phyloP scores from a whole-genome alignment of 1,140 invertebrate genomes.

The Drosophila paulistorum region DNA sequence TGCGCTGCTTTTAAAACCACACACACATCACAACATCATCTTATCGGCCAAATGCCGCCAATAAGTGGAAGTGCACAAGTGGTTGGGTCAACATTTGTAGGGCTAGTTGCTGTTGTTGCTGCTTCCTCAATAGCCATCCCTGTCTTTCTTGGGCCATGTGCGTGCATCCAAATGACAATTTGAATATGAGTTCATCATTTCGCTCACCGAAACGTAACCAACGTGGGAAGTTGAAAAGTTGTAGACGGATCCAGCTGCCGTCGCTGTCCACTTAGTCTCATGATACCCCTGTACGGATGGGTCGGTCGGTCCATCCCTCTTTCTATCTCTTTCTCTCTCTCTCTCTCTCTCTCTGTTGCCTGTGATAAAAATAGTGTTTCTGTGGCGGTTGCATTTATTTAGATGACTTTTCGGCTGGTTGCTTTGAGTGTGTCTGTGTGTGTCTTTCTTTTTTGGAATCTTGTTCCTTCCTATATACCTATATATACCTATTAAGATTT shows the following conservation, averaged over 20 bases:
- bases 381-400: constrained; percentile 55
- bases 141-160: constrained; percentile 6
- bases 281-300: background rate
- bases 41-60: constrained; percentile 73
- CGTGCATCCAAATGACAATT: constrained; percentile 59
- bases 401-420: constrained; percentile 48
- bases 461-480: background rate
- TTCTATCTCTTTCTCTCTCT: too few species aligned
- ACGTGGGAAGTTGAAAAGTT: constrained; percentile 77
- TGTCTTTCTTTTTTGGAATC: background rate
- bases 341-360: background rate
- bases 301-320: background rate
- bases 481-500: background rate
- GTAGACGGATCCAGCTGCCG: constrained; percentile 37
- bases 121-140: constrained; percentile 25
- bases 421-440: constrained; percentile 3
- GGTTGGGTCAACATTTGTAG: constrained; percentile 55
- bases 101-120: constrained; percentile 20
- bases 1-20: constrained; percentile 28
- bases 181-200: constrained; percentile 67
- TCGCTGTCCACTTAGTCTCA: constrained; percentile 44
- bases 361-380: constrained; percentile 67
- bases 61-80: constrained; percentile 70
- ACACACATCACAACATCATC: constrained; percentile 57
- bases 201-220: constrained; percentile 74